Base-by-base conservation (phyloP, 2,797 vertebrate genomes). In the Dermochelys coriacea region DNA sequence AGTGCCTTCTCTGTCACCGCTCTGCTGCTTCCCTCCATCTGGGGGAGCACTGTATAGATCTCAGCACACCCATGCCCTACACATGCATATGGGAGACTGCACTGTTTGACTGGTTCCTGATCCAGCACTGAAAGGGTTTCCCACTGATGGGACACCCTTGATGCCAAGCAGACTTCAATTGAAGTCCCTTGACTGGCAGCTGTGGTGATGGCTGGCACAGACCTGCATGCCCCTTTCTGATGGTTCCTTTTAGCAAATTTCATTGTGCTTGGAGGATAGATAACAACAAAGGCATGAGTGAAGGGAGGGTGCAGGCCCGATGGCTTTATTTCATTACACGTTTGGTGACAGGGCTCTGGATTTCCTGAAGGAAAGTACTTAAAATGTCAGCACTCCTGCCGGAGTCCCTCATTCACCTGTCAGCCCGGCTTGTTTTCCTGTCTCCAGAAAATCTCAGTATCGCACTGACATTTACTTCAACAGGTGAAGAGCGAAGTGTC, bases 341-440 rank as follows among this genome's bases (percentile, higher is more conserved):
- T 86, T 77, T 95, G 31, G 47, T 94, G 88, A 92, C 59, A 93
- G 59, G 29, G 90, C 93, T 95, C 87, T 92, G 87, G 59, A 61
- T 93, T 97, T 96, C 80, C 84, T 89, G 21, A 95, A 45, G 41
- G 64, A 25, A 82, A 90, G 85, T 68, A 57, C 88, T 96, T 96
- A 92, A 92, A 95, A 91, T 68, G 77, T 95, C 96, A 89, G 75
- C 82, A 82, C 59, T 97, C n/a, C 51, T 10, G 34, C 61, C 51
- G 49, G 54, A 94, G 81, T 86, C 84, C 91, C 78, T 94, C 64
- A 52, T 86, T 97, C 79, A 87, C 89, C 64, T 94, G 89, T 95
- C 96, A 94, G 54, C 84, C 95, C 64, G 31, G 92, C 88, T 97
- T 54, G 75, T 96, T 97, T 96, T 91, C 88, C 90, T 78, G 37